Base-by-base conservation (phyloP, 2,888 invertebrate genomes). In the Acrobeloides nanus region DNA sequence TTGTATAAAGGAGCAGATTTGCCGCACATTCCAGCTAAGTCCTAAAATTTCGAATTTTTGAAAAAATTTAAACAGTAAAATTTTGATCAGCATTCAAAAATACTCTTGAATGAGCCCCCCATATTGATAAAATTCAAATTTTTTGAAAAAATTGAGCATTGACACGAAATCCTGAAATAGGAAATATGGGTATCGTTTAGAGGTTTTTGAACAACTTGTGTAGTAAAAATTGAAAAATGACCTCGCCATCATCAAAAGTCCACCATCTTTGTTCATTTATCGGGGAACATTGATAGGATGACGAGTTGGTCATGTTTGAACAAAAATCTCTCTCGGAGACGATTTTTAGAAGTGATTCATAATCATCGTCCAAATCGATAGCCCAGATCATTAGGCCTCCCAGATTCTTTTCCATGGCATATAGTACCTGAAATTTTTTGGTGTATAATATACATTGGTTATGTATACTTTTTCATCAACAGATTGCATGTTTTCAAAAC, bases 331-430 rank as follows among this genome's bases (percentile, higher is more conserved):
- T 26, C 17, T 51, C 50, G 3, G 42, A 41, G 20, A 55, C 31
- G 20, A 38, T 20, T 27, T 63, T 56, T 37, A 73, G 42, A 41
- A 73, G 51, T n/a, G 62, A 60, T 20, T 53, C 46, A 3, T 63
- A 40, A 18, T 70, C 66, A 46, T 71, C 71, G 44, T 71, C 71
- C 29, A 61, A 56, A 37, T 71, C 72, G 8, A 73, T 56, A 0
- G 72, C 68, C 72, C 72, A 72, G 4, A 73, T 63, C 73, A 72
- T 73, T 15, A 62, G 47, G 25, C 70, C 71, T 2, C 71, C 72
- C 2, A 71, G 33, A 32, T 63, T 61, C 37, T 68, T 57, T 40
- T 59, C 53, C 17, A 55, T 43, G 10, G 62, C 57, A 46, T 70
- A 70, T 4, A 59, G 51, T 8, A 58, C 46, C 61, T 61, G 24